Percentiles rank a stretch among this genome's conserved stretches.
phyloP scores from a whole-genome alignment of 2,113 vertebrate species.

The Phrynocephalus versicolor region DNA sequence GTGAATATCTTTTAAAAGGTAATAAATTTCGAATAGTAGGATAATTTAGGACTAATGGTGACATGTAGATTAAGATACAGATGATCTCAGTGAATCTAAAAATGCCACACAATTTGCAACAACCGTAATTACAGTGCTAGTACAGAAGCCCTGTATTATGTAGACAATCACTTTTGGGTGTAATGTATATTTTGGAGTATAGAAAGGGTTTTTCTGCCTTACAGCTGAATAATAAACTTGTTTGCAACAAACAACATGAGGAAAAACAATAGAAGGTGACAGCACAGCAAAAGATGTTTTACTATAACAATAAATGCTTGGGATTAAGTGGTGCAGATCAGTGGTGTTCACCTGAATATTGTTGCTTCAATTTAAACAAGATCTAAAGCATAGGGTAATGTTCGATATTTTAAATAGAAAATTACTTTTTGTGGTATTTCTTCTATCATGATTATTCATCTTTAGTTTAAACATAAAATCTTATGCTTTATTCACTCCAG shows the following conservation, averaged over 20 bases:
- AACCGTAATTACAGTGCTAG: neutral
- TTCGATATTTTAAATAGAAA: neutral
- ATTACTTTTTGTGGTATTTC: neutral
- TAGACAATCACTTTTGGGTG: rapidly evolving
- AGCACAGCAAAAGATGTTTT: neutral
- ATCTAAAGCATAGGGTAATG: neutral
- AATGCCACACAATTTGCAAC: neutral
- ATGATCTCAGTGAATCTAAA: neutral
- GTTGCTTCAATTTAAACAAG: neutral
- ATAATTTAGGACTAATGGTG: conserved; percentile 45
- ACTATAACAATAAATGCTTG: neutral
- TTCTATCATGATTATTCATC: neutral
- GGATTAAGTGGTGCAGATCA: neutral
- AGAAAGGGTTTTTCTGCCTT: neutral
- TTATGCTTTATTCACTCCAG: neutral
- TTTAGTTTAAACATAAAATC: conserved; percentile 6
- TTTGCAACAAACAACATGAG: neutral
- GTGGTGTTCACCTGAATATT: neutral
- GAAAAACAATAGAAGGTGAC: neutral
- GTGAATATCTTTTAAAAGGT: conserved; percentile 12
- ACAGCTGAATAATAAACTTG: neutral
- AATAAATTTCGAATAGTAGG: conserved; percentile 1
- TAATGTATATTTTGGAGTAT: conserved; percentile 11
- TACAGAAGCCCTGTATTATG: neutral
- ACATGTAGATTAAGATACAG: neutral